Evolutionary conservation across 2,113 vertebrate genomes (phyloP).

Genomic region (Lipotes vexillifer): DNA sequence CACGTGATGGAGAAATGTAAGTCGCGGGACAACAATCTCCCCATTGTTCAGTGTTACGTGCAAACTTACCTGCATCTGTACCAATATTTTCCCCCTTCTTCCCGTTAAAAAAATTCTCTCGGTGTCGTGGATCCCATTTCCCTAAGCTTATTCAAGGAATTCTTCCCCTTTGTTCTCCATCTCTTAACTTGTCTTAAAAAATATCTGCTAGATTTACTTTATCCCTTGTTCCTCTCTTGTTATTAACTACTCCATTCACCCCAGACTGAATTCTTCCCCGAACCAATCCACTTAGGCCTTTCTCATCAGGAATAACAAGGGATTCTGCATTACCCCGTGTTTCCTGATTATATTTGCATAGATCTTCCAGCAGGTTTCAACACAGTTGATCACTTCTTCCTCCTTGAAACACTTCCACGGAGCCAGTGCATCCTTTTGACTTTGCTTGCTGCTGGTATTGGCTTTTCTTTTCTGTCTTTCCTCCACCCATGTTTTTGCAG

Average conservation of each 20-base stretch:
- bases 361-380: not conserved
- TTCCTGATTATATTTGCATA: not conserved
- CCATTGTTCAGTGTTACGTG: not conserved
- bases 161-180: not conserved
- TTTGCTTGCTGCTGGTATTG: not conserved
- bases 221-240: not conserved
- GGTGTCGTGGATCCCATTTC: not conserved
- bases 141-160: not conserved
- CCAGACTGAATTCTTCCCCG: not conserved
- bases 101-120: not conserved
- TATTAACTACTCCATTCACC: not conserved
- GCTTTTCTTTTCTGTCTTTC: not conserved
- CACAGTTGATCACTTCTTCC: not conserved
- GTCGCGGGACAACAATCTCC: fast-evolving
- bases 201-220: not conserved
- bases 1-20: not conserved
- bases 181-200: not conserved
- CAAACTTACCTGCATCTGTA: fast-evolving
- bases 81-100: not conserved
- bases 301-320: not conserved
- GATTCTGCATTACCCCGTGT: not conserved
- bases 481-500: not conserved
- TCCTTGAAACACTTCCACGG: not conserved
- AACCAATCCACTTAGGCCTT: not conserved
- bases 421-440: not conserved